Percentiles rank a stretch among this genome's conserved stretches.
These are phyloP conservation scores for Drosophila diplacantha DNA, from an alignment of 2,888 invertebrate genomes.

Conservation along the genomic window DNA sequence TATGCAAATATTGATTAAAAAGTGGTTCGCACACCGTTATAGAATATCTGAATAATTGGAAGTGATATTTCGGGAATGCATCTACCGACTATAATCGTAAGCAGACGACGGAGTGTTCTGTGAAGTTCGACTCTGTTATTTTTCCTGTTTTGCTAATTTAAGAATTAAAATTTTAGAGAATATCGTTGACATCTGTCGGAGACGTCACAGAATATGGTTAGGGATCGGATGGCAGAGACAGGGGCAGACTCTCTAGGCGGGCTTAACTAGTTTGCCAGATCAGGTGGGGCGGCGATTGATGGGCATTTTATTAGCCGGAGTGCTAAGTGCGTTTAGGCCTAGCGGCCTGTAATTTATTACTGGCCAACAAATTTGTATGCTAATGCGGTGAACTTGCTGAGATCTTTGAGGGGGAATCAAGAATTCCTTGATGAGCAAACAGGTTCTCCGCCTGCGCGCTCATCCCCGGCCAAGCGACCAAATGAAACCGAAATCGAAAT, in stretches of 20 bases:
- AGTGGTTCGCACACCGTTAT: slow-evolving; percentile 22
- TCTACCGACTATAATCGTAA: slow-evolving; percentile 6
- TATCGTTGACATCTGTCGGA: slow-evolving; percentile 25
- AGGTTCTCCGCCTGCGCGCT: slow-evolving; percentile 48
- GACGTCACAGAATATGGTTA: slow-evolving; percentile 12
- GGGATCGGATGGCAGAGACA: slow-evolving; percentile 6
- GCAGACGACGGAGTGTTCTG: not conserved
- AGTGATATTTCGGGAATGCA: slow-evolving; percentile 24
- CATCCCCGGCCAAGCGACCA: slow-evolving; percentile 31
- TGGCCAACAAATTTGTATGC: slow-evolving; percentile 54
- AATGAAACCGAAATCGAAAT: slow-evolving; percentile 54
- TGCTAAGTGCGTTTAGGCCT: slow-evolving; percentile 43
- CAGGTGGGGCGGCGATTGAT: slow-evolving; percentile 37
- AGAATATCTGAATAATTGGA: slow-evolving; percentile 14
- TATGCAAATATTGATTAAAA: slow-evolving; percentile 25
- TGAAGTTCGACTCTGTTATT: slow-evolving; percentile 3
- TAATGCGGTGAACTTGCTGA: slow-evolving; percentile 49
- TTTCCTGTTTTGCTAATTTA: slow-evolving; percentile 42
- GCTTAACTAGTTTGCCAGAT: slow-evolving; percentile 21
- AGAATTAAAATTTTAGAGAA: slow-evolving; percentile 46
- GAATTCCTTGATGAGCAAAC: slow-evolving; percentile 64
- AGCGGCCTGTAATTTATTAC: slow-evolving; percentile 31
- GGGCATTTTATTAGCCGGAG: slow-evolving; percentile 53
- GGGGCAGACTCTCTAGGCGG: slow-evolving; percentile 2
- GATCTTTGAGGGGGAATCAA: slow-evolving; percentile 31